These are phyloP conservation scores for Apodemus sylvaticus DNA, from an alignment of 2,113 vertebrate species.

Conservation along the genomic window DNA sequence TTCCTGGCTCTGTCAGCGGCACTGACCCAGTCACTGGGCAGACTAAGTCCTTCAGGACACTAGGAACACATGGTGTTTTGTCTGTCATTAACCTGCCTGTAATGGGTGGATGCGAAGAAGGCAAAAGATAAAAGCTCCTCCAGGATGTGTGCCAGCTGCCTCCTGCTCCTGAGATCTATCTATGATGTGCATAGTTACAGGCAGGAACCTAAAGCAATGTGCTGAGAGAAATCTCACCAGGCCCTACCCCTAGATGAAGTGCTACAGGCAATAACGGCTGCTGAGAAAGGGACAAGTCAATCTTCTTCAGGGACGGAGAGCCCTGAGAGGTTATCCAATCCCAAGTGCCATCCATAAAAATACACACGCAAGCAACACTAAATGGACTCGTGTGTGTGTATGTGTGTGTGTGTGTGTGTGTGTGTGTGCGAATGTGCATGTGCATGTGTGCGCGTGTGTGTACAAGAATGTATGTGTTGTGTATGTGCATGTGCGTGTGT, in stretches of 20 bases:
- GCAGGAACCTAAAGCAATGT: background rate
- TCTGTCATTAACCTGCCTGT: background rate
- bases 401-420: background rate
- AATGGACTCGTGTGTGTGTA: background rate
- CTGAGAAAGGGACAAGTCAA: background rate
- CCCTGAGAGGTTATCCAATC: background rate
- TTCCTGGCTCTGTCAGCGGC: too few species aligned
- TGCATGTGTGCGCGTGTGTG: background rate
- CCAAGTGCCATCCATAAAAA: background rate
- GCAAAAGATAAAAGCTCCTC: background rate
- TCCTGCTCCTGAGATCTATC: background rate
- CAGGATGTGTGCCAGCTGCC: background rate
- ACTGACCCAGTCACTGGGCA: background rate
- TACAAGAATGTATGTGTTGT: too few species aligned
- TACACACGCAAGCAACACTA: background rate
- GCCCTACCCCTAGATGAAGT: background rate
- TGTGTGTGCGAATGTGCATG: background rate
- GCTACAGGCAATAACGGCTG: background rate
- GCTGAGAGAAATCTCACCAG: background rate
- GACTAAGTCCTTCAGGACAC: background rate
- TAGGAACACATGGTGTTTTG: background rate
- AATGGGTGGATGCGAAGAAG: background rate
- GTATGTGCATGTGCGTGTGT: background rate
- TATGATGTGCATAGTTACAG: background rate
- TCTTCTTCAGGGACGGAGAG: background rate